Evolutionary conservation across 2,113 vertebrate genomes (phyloP), one percentile per base, ranked within the genome.

Genomic region (Neolamprologus modestus): DNA sequence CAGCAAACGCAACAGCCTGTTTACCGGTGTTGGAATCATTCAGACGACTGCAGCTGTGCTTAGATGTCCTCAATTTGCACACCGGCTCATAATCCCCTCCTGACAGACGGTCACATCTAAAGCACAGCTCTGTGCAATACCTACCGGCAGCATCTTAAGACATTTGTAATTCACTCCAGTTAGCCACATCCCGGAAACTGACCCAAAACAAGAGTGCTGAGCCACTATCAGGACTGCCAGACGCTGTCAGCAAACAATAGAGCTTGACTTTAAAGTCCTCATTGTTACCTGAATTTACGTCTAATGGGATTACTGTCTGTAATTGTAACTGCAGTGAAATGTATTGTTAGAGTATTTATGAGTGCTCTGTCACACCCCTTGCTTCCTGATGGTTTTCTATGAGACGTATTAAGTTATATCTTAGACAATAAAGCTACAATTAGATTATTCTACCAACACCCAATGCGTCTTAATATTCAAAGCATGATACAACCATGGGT

Each of bases 261-360:
- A 26, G 76, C 54, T 81, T 1, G 17, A 83, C 83, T 84, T 83
- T 84, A 82, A 87, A 90, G 85, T 89, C 82, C 42, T 89, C 88
- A 82, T 83, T 84, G 87, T 91, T 91, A 94, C 87, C 91, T 92
- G 87, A 42, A 90, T 55, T 83, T 54, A 37, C 13, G 35, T 61
- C 86, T 86, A 66, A 88, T 88, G 76, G 68, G 90, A 93, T 93
- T 90, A 91, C 53, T 78, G 42, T 9, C 28, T 84, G 57, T 81
- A 87, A 87, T 87, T 87, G 61, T 85, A 85, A 94, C 88, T 88
- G 89, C 85, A 88, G 40, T 45, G 53, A 86, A 89, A 91, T 40
- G 45, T 52, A 82, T 79, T 81, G 82, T 86, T 81, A 50, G 19
- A 66, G 57, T n/a, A 80, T 81, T 21, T 55, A 83, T 45, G 68